These are phyloP conservation scores for Agriopis marginaria DNA, from an alignment of 2,888 invertebrate species.

Conservation along the genomic window DNA sequence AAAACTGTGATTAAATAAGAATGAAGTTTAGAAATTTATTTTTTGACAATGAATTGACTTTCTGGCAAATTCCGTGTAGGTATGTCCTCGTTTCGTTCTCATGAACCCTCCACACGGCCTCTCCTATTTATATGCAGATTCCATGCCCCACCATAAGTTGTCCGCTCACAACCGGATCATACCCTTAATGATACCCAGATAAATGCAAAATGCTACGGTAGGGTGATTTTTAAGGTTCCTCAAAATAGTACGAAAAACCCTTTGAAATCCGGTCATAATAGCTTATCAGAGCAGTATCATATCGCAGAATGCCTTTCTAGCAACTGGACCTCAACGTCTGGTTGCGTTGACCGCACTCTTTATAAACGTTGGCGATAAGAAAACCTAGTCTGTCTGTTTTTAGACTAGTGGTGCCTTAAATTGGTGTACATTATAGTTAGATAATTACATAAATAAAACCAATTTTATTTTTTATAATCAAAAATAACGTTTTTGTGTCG, in stretches of 20 bases:
- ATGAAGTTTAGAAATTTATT: not conserved
- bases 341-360: too few relatives aligned
- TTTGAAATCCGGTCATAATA: not conserved
- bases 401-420: too few relatives aligned
- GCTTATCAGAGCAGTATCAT: too few relatives aligned
- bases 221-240: conserved; percentile 63
- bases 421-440: too few relatives aligned
- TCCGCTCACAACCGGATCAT: conserved; percentile 81
- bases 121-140: conserved; percentile 86
- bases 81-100: conserved; percentile 2
- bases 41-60: not conserved
- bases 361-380: too few relatives aligned
- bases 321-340: too few relatives aligned
- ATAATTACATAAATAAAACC: too few relatives aligned
- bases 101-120: conserved; percentile 58
- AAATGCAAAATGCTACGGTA: conserved; percentile 68
- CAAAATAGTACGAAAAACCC: conserved; percentile 1
- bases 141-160: conserved; percentile 83
- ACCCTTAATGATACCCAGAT: conserved; percentile 79
- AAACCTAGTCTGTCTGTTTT: too few relatives aligned
- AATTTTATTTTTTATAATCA: too few relatives aligned
- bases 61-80: not conserved
- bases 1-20: not conserved
- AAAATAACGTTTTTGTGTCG: not conserved
- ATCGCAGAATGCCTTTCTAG: too few relatives aligned